Evolutionary conservation across 1,140 invertebrate genomes (phyloP), one percentile per base, ranked within the genome.

Genomic region (Papilio polyxenes): DNA sequence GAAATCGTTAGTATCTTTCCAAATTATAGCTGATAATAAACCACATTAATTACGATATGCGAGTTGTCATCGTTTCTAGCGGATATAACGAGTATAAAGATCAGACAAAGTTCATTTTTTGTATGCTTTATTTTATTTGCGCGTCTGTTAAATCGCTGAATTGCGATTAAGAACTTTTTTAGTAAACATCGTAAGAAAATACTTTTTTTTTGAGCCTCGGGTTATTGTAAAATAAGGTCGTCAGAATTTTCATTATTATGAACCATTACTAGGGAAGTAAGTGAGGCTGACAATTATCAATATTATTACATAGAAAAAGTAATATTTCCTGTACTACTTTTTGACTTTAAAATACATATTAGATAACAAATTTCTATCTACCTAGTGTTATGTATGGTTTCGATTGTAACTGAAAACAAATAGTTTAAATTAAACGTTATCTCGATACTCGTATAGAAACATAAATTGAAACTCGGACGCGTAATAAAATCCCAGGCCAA

Each of bases 21-120:
- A 31, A 31, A 31, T 31, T 2, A 31, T 31, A 31, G 23, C 23
- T 31, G 23, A 31, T 31, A 13, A 17, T 40, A 80, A 74, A 48
- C 40, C 53, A 69, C 69, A 72, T 87, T 83, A 87, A 83, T 87
- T 87, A 83, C 82, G 72, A 65, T 72, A 49, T 82, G 75, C 82
- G 20, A 81, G 82, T 79, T 85, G 86, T 85, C 87, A 84, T 80
- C 84, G 84, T 75, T 82, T 84, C 72, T 80, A 82, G 53, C 82
- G 82, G 74, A 79, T 69, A 20, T 53, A 37, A 15, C 23, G 11
- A 37, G 31, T 13, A 37, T 69, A 13, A 72, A 72, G 65, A 72
- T 6, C 15, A 72, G 37, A 72, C 11, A 13, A 72, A 72, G 31
- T 69, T 62, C 80, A 81, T 86, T 85, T 80, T 85, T 83, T 84